Percentiles rank a stretch among this genome's conserved stretches.
Evolutionary conservation across 2,888 invertebrate species (phyloP).

Genomic region (Halictus quadricinctus): DNA sequence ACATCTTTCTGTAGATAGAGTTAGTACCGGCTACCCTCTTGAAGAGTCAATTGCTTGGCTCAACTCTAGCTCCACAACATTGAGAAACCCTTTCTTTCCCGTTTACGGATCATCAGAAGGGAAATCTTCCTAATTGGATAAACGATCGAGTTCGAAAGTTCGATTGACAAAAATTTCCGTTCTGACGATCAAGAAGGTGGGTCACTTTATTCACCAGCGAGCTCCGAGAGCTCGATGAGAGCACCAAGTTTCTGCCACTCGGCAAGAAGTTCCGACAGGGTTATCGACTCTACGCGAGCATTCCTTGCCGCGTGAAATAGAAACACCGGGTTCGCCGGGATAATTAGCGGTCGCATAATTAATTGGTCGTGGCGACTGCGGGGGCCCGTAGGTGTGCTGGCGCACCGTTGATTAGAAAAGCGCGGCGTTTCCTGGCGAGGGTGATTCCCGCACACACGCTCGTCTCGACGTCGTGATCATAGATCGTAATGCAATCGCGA

Average conservation of each 20-base stretch:
- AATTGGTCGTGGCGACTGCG: constrained; percentile 30
- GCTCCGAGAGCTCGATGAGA: not conserved
- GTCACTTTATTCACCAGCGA: not conserved
- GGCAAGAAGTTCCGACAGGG: constrained; percentile 10
- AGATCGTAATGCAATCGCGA: constrained; percentile 65
- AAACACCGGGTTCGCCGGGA: constrained; percentile 25
- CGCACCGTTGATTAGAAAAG: constrained; percentile 44
- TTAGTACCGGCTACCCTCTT: too few species aligned
- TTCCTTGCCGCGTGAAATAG: constrained; percentile 36
- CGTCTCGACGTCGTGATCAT: constrained; percentile 46
- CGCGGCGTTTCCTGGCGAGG: constrained; percentile 47
- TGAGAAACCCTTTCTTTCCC: not conserved
- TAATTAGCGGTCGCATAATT: constrained; percentile 56
- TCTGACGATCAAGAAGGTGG: not conserved
- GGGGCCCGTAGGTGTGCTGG: not conserved
- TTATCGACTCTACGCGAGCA: constrained; percentile 47
- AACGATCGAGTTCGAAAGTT: too few species aligned
- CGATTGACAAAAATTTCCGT: not conserved
- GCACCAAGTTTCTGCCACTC: not conserved
- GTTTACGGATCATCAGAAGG: not conserved
- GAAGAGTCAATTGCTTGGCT: not conserved
- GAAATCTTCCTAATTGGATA: not conserved
- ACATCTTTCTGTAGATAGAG: not conserved
- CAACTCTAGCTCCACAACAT: too few species aligned
- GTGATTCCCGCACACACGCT: constrained; percentile 27